Percentiles rank a stretch among this genome's conserved stretches.
These are phyloP conservation scores for Sebastes hubbsi DNA, from an alignment of 2,797 vertebrate species.

Conservation along the genomic window DNA sequence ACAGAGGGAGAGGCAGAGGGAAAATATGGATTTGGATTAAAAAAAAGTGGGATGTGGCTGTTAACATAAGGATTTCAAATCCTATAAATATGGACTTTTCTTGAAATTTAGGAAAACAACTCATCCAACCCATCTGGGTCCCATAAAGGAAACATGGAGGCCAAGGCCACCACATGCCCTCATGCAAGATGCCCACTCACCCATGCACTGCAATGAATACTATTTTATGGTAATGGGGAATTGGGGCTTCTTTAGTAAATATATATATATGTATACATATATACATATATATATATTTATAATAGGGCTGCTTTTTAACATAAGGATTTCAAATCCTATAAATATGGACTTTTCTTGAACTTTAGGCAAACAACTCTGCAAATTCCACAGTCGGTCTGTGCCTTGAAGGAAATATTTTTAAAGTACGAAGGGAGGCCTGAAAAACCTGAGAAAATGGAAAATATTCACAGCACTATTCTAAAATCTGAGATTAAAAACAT, in stretches of 20 bases:
- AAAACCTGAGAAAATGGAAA: background rate
- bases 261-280: background rate
- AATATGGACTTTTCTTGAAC: background rate
- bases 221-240: slow-evolving; percentile 21
- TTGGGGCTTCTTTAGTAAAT: background rate
- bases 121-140: slow-evolving; percentile 80
- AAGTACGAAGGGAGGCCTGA: background rate
- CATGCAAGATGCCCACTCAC: slow-evolving; percentile 71
- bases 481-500: background rate
- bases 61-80: background rate
- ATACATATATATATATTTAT: background rate
- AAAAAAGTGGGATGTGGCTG: slow-evolving; percentile 10
- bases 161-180: slow-evolving; percentile 78
- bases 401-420: background rate
- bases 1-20: slow-evolving; percentile 18
- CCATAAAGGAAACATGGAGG: slow-evolving; percentile 78
- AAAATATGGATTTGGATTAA: slow-evolving; percentile 62
- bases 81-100: background rate
- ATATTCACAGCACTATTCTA: background rate
- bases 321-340: background rate
- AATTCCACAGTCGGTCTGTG: background rate
- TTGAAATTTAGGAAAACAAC: background rate
- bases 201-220: slow-evolving; percentile 63
- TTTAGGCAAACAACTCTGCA: background rate
- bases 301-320: background rate